A percentile compares a stretch with the other conserved stretches of the same genome.
Evolutionary conservation across 1,140 invertebrate species (phyloP).

Genomic region (Zaprionus taronus): DNA sequence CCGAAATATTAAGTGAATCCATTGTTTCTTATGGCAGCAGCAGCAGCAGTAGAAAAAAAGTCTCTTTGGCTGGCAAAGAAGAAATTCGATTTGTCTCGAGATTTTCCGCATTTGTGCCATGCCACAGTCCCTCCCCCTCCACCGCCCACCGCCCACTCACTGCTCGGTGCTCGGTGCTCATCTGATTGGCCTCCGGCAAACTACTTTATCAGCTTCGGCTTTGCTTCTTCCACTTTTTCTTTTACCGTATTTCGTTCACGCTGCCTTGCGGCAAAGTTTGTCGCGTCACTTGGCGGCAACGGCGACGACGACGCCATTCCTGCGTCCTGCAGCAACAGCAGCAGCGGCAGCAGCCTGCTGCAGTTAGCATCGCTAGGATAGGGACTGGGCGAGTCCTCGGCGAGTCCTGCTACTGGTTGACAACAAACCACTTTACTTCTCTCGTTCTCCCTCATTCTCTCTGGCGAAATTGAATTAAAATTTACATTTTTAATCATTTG

Average conservation of each 20-base stretch:
- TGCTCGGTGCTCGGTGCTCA: constrained; percentile 8
- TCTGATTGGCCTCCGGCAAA: constrained; percentile 55
- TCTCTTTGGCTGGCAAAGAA: constrained; percentile 21
- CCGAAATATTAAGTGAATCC: not conserved
- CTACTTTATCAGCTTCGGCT: constrained; percentile 67
- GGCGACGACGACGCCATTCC: not conserved
- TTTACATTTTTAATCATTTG: constrained; percentile 81
- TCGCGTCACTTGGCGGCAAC: constrained; percentile 53
- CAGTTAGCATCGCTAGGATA: constrained; percentile 7
- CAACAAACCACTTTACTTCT: constrained; percentile 76
- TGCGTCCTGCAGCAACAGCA: constrained; percentile 13
- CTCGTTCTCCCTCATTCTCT: constrained; percentile 49
- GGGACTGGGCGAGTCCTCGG: not conserved
- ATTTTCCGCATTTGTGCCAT: constrained; percentile 17
- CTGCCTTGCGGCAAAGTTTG: constrained; percentile 75
- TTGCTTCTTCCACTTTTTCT: constrained; percentile 21
- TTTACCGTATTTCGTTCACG: constrained; percentile 51
- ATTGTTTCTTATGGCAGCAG: constrained; percentile 25
- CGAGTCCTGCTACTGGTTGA: constrained; percentile 54
- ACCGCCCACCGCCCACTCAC: not conserved
- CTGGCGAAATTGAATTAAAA: constrained; percentile 74
- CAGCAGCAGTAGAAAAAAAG: not conserved
- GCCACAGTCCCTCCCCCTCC: not conserved
- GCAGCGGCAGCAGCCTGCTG: constrained; percentile 1
- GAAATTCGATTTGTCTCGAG: constrained; percentile 68